These are phyloP conservation scores for Rhodophaea formosa DNA, from an alignment of 2,888 invertebrate species.

Conservation along the genomic window DNA sequence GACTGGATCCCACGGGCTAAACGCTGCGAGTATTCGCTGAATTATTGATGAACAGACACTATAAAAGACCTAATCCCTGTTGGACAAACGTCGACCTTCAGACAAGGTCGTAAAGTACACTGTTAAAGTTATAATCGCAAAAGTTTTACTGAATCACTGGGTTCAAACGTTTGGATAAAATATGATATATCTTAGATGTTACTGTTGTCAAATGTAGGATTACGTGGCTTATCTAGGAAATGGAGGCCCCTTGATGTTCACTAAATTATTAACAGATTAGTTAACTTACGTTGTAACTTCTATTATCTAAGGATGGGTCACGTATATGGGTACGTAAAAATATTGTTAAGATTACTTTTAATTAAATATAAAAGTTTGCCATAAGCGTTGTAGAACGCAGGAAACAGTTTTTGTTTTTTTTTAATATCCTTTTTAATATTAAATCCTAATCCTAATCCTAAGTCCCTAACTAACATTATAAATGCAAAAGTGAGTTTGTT, in stretches of 20 bases:
- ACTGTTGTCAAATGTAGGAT: not conserved
- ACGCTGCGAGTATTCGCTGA: conserved; percentile 26
- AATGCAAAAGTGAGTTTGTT: no score
- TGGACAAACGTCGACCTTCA: not conserved
- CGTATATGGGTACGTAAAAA: no score
- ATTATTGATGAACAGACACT: conserved; percentile 26
- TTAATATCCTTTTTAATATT: no score
- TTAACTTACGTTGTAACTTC: not conserved
- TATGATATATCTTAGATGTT: not conserved
- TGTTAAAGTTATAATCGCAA: not conserved
- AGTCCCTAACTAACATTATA: no score
- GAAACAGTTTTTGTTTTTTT: no score
- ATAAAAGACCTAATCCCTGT: conserved; percentile 17
- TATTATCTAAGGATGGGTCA: no score
- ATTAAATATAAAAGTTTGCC: no score
- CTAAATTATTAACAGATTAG: not conserved
- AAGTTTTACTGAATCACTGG: not conserved
- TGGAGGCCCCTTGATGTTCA: not conserved
- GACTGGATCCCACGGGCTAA: conserved; percentile 41
- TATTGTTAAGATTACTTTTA: no score
- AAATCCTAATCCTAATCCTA: no score
- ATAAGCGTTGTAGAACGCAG: no score
- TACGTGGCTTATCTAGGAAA: not conserved
- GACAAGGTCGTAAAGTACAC: not conserved
- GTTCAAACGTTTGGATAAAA: not conserved